These are phyloP conservation scores for Sciaenops ocellatus DNA, from an alignment of 2,797 vertebrate genomes.

Conservation along the genomic window DNA sequence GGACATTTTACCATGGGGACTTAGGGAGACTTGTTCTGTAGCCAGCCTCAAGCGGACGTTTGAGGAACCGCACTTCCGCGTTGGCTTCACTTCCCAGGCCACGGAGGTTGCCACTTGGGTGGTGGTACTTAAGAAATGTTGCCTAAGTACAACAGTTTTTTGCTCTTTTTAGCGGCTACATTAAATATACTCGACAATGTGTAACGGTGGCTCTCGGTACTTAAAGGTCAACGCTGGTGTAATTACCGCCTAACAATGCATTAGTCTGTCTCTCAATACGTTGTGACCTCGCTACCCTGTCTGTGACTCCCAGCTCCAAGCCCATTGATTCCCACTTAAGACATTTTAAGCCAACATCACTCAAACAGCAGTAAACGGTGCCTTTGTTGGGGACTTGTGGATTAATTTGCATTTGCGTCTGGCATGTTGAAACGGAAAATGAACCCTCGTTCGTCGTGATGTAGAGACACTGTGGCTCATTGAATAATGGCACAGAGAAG, in stretches of 20 bases:
- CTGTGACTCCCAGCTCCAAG: not conserved
- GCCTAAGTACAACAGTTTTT: no score
- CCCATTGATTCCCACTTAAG: not conserved
- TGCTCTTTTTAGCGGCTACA: no score
- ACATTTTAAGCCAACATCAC: not conserved
- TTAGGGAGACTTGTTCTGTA: no score
- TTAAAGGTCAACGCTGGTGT: not conserved
- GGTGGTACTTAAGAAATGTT: no score
- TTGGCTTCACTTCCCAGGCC: no score
- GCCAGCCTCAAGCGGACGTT: no score
- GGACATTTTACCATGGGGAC: no score
- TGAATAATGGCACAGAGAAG: no score
- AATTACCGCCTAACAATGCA: not conserved
- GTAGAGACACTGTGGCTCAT: not conserved
- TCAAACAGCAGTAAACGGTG: not conserved
- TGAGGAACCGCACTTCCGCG: no score
- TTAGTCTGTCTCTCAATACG: not conserved
- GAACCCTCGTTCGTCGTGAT: not conserved
- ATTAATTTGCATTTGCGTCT: not conserved
- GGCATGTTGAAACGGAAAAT: not conserved
- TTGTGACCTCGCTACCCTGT: not conserved
- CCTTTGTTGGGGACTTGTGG: not conserved
- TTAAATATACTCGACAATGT: no score
- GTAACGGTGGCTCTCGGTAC: not conserved
- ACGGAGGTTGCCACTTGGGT: no score